Base-by-base conservation (phyloP, 53 echinoderm and acorn worm species). In the Arbacia lixula region DNA sequence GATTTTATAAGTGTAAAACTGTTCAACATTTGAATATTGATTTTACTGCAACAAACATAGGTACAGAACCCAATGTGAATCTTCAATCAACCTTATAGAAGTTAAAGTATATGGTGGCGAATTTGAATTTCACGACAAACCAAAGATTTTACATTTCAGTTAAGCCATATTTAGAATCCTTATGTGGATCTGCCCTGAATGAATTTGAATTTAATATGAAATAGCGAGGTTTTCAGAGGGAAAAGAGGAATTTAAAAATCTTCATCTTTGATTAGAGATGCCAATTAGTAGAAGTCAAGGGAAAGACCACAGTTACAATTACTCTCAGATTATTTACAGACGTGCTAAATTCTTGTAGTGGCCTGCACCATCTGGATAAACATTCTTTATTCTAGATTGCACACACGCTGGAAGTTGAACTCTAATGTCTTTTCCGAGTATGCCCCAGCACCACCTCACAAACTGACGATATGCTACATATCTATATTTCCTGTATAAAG, bases 401-500 rank as follows among this genome's bases (percentile, higher is more conserved):
- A 56, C 78, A 55, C 60, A 78, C 9, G 78, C 78, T 28, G 78
- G 78, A n/a, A 78, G 16, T 9, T 55, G 32, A 25, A 78, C 78
- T 24, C 78, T 78, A 2, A 78, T 36, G 14, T 78, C 78, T 78
- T 78, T 78, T 8, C 78, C 78, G 2, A 58, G 32, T 16, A 56
- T 55, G 14, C 56, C 53, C 78, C 78, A 78, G 24, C 78, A 78
- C 35, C 53, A 78, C 33, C 78, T 34, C 3, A 53, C 78, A 4
- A 54, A 11, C 58, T 78, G 78, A 6, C 78, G 58, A 55, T n/a
- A n/a, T 78, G 78, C 78, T 31, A 78, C 35, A 35, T 78, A 56
- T 26, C 78, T 27, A 56, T 55, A 78, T 34, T 78, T 78, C 56
- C 57, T 78, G 78, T n/a, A n/a, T n/a, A n/a, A n/a, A n/a, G n/a